A percentile compares a stretch with the other conserved stretches of the same genome.
phyloP scores from a whole-genome alignment of 1,140 invertebrate genomes.

The Lordiphosa stackelbergi region DNA sequence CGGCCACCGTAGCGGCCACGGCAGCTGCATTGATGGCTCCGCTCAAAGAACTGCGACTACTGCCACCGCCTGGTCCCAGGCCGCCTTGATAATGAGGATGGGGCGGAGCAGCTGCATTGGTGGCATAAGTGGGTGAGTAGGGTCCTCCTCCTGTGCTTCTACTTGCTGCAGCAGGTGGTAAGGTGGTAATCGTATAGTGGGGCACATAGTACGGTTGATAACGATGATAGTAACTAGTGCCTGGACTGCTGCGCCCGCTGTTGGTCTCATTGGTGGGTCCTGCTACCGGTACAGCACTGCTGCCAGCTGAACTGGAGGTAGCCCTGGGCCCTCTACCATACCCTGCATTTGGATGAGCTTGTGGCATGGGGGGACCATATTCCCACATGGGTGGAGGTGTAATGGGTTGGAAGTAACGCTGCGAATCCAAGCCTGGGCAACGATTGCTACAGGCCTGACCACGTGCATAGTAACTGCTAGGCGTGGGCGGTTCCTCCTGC shows the following conservation, averaged over 20 bases:
- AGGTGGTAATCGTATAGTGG: slow-evolving; percentile 48
- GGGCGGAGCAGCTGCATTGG: slow-evolving; percentile 16
- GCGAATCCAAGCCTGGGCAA: slow-evolving; percentile 52
- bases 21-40: slow-evolving; percentile 60
- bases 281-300: neutral
- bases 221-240: slow-evolving; percentile 42
- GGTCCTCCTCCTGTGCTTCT: slow-evolving; percentile 11
- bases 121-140: slow-evolving; percentile 21
- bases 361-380: slow-evolving; percentile 18
- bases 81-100: slow-evolving; percentile 53
- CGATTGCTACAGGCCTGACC: slow-evolving; percentile 22
- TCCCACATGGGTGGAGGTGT: slow-evolving; percentile 50
- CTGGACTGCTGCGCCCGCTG: slow-evolving; percentile 40
- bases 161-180: slow-evolving; percentile 42
- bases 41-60: slow-evolving; percentile 58
- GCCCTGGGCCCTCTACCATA: slow-evolving; percentile 2
- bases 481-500: slow-evolving; percentile 13
- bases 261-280: slow-evolving; percentile 2
- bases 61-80: slow-evolving; percentile 35
- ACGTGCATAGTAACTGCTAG: slow-evolving; percentile 20
- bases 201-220: slow-evolving; percentile 60
- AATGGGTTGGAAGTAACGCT: slow-evolving; percentile 58
- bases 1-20: slow-evolving; percentile 58
- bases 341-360: slow-evolving; percentile 5
- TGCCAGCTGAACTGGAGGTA: slow-evolving; percentile 7